Base-by-base conservation (phyloP, 2,888 invertebrate genomes). In the Dysmachus trigonus region DNA sequence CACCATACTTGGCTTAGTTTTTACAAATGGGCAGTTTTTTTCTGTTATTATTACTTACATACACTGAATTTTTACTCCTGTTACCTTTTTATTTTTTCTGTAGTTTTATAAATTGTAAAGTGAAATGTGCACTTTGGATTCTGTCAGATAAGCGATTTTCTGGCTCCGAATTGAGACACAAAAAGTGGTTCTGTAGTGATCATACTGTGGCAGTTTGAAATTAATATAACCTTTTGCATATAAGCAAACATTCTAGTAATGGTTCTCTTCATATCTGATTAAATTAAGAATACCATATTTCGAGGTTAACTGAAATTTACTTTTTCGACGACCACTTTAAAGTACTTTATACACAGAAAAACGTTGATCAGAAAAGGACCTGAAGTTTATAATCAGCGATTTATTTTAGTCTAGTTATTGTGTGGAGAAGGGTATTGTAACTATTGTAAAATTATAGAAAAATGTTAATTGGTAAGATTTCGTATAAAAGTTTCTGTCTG, bases 21-120 rank as follows among this genome's bases (percentile, higher is more conserved):
- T 53, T 81, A 81, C 81, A 81, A 53, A 35, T 53, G 81, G 81
- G 81, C 81, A 81, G 81, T 81, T 81, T 62, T 27, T 81, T 62
- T 33, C 33, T 13, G 13, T 27, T 81, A 53, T 10, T 51, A 5
- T 81, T 62, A 51, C 6, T 79, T 33, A 53, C 62, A 35, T 53
- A 10, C 73, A 73, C 31, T 33, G 62, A 62, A 22, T 62, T 62
- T 0, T 10, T 62, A 51, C 79, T 62, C 62, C 7, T 62, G 22
- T 62, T 62, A 10, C 18, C 10, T 13, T n/a, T 62, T 62, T 62
- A 62, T 22, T 10, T 22, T 47, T 7, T 27, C 10, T 62, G 13
- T 10, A 27, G 27, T 62, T 27, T 62, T 0, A 41, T 41, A 62
- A 62, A 62, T 62, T 18, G n/a, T 10, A 27, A n/a, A n/a, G 27